Base-by-base conservation (phyloP, 1,140 invertebrate genomes). In the Habropoda laboriosa region DNA sequence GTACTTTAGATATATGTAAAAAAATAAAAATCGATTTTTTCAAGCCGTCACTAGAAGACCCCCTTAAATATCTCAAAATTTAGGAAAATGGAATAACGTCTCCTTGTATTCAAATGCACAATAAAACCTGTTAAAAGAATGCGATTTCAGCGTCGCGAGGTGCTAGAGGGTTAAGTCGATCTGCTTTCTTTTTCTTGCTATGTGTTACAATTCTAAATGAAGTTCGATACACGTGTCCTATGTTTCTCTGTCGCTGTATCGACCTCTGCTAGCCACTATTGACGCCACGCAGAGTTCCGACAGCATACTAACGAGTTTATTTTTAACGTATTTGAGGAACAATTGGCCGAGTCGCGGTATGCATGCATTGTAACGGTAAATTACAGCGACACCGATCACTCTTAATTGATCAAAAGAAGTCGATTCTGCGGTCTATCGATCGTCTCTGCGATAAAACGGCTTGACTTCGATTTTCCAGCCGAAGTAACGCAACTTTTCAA, bases 311-410 rank as follows among this genome's bases (percentile, higher is more conserved):
- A 53, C 67, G 60, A 60, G 67, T 63, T 74, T 82, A 83, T 77
- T 83, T 82, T 81, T 82, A 76, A 82, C 64, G 64, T 66, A 45
- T 70, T 81, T 77, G 58, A 64, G 60, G 81, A 82, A 51, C 40
- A 81, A 55, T 60, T 38, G 21, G 27, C 42, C 18, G 70, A 40
- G n/a, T 51, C 16, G 27, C 2, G 42, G 58, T 51, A 45, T 63
- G 71, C 58, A 63, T 51, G 58, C 58, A 38, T 24, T n/a, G 72
- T 30, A 40, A n/a, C 60, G 42, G 24, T 58, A 66, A 74, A 64
- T 74, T 64, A 74, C 42, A 47, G 6, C 35, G 72, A 27, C 45
- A 51, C 32, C 57, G 32, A 74, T 74, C 32, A 49, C 60, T 66
- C 58, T 74, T 74, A 72, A 72, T 72, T 61, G 70, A n/a, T 35